phyloP scores from a whole-genome alignment of 2,797 vertebrate species.

The Fundulus diaphanus region DNA sequence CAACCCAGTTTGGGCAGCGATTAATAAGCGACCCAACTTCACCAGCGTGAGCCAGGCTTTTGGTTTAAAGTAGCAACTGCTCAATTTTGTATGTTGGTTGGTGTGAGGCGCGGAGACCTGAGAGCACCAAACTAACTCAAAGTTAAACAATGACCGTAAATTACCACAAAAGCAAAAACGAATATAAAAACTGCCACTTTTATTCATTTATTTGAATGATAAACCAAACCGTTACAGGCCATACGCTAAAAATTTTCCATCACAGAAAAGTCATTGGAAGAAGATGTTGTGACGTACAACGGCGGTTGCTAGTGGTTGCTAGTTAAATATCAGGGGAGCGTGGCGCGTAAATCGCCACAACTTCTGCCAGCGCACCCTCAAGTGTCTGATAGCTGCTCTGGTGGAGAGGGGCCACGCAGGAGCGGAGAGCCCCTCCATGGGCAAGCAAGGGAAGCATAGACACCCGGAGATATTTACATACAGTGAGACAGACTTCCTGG shows the following conservation, averaged over 20 bases:
- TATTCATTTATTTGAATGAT: not conserved
- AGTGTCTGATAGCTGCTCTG: conserved; percentile 29
- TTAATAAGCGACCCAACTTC: not conserved
- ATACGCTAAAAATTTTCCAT: conserved; percentile 17
- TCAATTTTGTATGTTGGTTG: not conserved
- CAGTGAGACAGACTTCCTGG: conserved; percentile 84
- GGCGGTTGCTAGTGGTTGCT: conserved; percentile 50
- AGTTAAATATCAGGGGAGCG: conserved; percentile 62
- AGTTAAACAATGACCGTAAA: conserved; percentile 17
- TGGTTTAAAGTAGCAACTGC: not conserved
- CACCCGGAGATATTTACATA: conserved; percentile 84
- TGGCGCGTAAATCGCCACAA: conserved; percentile 59
- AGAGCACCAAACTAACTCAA: conserved; percentile 34
- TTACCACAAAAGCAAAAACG: not conserved
- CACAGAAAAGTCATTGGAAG: conserved; percentile 41
- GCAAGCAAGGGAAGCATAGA: conserved; percentile 77
- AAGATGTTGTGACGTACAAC: conserved; percentile 49
- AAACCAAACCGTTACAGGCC: not conserved
- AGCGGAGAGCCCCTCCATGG: conserved; percentile 52
- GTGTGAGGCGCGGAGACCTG: no score
- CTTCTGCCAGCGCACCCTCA: conserved; percentile 27
- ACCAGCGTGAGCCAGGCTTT: not conserved
- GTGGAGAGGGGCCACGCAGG: conserved; percentile 18
- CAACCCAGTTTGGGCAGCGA: not conserved
- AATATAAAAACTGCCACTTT: not conserved